These are phyloP conservation scores for Siniperca chuatsi DNA, from an alignment of 2,113 vertebrate genomes.

Conservation along the genomic window DNA sequence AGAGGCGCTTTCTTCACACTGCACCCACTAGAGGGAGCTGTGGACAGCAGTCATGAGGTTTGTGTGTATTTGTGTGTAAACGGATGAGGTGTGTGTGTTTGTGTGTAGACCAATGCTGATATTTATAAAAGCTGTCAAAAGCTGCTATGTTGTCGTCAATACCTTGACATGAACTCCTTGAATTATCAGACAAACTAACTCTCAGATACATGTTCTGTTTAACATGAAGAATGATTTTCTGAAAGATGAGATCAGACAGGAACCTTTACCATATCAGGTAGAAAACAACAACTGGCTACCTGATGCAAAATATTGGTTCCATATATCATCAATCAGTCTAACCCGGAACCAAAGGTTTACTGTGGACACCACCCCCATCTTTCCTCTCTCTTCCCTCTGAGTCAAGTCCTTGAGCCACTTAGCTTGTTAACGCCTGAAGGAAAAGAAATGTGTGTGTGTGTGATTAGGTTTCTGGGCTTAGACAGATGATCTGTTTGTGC, in stretches of 20 bases:
- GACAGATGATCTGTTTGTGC: conserved; percentile 68
- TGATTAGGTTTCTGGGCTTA: conserved; percentile 60
- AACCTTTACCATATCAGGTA: neutral
- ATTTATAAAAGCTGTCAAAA: neutral
- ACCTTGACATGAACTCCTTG: neutral
- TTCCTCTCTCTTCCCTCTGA: neutral
- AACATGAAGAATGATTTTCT: neutral
- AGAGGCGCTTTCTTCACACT: neutral
- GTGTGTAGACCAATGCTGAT: neutral
- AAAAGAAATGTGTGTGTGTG: neutral
- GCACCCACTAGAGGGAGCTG: conserved; percentile 48
- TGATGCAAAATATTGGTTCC: neutral
- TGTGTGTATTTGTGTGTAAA: neutral
- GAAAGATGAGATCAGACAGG: neutral
- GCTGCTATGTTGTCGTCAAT: too few species aligned
- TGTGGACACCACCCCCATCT: neutral
- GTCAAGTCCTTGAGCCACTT: conserved; percentile 13
- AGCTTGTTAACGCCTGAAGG: conserved; percentile 14
- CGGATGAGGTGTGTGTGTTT: neutral
- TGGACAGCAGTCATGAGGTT: neutral
- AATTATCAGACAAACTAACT: neutral
- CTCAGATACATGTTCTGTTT: neutral
- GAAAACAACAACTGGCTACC: neutral
- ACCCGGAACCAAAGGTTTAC: neutral
- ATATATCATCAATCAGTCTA: neutral